Conservation (phyloP, 2,888 invertebrate species). For the Troides aeacus region DNA sequence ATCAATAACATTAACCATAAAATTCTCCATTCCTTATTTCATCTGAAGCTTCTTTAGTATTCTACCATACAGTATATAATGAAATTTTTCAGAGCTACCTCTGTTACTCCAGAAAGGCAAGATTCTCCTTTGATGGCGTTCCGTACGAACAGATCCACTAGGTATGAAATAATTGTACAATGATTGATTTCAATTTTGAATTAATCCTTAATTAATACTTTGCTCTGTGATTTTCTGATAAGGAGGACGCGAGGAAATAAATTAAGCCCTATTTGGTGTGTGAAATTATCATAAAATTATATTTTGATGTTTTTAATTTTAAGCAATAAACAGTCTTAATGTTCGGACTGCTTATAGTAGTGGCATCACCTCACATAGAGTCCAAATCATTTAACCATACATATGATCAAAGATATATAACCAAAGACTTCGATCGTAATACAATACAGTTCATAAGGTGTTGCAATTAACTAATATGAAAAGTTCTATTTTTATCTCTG, state of each 20-base stretch:
- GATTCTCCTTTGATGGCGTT: slow-evolving; percentile 57
- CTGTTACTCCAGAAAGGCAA: slow-evolving; percentile 54
- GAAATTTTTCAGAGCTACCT: slow-evolving; percentile 48
- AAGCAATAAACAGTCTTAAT: too few species aligned
- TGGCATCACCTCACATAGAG: too few species aligned
- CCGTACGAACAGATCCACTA: slow-evolving; percentile 42
- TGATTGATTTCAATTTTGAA: too few species aligned
- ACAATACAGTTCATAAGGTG: background rate
- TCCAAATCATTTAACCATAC: background rate
- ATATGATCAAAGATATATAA: background rate
- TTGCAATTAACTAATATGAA: background rate
- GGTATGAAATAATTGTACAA: slow-evolving; percentile 42
- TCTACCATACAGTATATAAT: background rate
- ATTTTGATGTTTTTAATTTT: too few species aligned
- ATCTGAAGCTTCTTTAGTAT: background rate
- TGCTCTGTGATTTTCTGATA: too few species aligned
- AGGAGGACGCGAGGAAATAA: too few species aligned
- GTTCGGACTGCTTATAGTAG: too few species aligned
- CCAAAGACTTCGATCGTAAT: background rate
- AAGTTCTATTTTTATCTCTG: background rate
- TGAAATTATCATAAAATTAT: too few species aligned
- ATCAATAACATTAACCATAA: too few species aligned
- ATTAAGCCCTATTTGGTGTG: too few species aligned
- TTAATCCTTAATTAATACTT: too few species aligned
- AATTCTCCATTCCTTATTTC: too few species aligned